Conservation (phyloP, 2,113 vertebrate species). For the Cyrtonyx montezumae region DNA sequence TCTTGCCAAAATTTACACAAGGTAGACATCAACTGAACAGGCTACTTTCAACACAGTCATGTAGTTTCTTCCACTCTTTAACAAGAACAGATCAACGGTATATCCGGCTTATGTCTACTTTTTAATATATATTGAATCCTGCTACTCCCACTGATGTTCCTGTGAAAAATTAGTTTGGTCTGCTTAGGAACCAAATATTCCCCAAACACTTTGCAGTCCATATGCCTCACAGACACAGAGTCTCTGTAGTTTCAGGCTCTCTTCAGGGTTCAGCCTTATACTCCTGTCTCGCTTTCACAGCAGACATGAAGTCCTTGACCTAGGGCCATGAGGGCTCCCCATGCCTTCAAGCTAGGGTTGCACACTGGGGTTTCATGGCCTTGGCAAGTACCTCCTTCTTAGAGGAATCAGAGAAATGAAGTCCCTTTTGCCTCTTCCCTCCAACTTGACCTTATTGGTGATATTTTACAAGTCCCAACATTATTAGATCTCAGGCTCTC, state of each 20-base stretch:
- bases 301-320: rapidly evolving
- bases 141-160: neutral
- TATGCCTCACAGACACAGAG: rapidly evolving
- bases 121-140: neutral
- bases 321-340: rapidly evolving
- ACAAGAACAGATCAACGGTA: rapidly evolving
- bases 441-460: rapidly evolving
- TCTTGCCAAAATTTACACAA: neutral
- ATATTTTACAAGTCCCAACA: neutral
- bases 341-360: neutral
- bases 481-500: neutral
- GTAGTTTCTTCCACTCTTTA: neutral
- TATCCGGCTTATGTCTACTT: neutral
- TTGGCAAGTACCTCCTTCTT: neutral
- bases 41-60: rapidly evolving
- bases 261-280: rapidly evolving
- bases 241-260: neutral
- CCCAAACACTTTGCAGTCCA: neutral
- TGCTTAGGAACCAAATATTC: neutral
- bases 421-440: neutral
- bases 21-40: neutral
- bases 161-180: neutral
- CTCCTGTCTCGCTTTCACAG: neutral
- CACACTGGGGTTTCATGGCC: rapidly evolving
- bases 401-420: neutral